Evolutionary conservation across 2,113 vertebrate genomes (phyloP), one percentile per base, ranked within the genome.

Genomic region (Rhodinocichla rosea): DNA sequence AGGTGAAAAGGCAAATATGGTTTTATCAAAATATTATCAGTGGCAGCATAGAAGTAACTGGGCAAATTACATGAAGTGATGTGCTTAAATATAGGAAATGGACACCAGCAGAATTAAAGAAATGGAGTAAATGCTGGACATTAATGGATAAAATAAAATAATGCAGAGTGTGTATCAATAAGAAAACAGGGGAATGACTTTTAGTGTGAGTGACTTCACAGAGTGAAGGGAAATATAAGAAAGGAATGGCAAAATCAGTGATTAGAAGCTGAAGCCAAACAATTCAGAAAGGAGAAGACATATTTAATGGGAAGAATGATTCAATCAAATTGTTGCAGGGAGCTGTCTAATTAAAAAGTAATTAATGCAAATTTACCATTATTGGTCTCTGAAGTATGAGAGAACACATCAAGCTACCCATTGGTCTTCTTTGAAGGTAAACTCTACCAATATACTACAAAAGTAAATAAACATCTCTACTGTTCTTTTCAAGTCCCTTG

Each of bases 241-340:
- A 90, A 70, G 13, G n/a, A 86, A 81, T 44, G 52, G 35, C 13
- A 83, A 88, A 89, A 89, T 78, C 52, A 17, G 42, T 70, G 76
- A 84, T 63, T 75, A 89, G 63, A 93, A 87, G 27, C 33, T 75
- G 55, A 89, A 94, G 64, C 44, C 45, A 79, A 95, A 90, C n/a
- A 62, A 10, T 53, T 83, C 79, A 89, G 85, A 95, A 89, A 86
- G 37, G 57, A 91, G 59, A 90, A 93, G 33, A 79, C 79, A 73
- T 69, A 92, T 88, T 85, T 92, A 92, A 90, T 60, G 65, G 49
- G 37, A 92, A 78, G 84, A 81, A 92, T 90, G 79, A 96, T 93
- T 94, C 68, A 93, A 89, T 64, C 59, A 92, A 89, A 86, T 83
- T 71, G 7, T 90, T 86, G 20, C 83, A 90, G 42, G 33, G 76